These are phyloP conservation scores for Habrosyne pyritoides DNA, from an alignment of 2,888 invertebrate genomes.

Conservation along the genomic window DNA sequence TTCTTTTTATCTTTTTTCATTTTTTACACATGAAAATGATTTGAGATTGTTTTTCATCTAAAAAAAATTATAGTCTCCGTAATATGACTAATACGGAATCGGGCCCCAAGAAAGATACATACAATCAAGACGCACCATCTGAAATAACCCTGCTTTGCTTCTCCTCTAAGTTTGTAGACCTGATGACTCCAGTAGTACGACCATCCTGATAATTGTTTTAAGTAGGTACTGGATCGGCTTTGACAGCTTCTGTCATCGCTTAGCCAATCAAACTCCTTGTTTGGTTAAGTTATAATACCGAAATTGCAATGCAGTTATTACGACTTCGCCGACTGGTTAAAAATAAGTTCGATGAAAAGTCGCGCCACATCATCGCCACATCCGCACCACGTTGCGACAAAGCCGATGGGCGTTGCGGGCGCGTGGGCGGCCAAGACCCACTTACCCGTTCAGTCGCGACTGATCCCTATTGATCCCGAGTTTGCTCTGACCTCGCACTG, in stretches of 20 bases:
- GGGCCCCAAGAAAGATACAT: not conserved
- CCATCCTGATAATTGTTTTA: too few species aligned
- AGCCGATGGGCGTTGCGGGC: not conserved
- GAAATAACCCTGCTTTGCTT: too few species aligned
- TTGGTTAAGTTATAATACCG: too few species aligned
- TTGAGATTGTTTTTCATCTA: not conserved
- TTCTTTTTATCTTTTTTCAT: not conserved
- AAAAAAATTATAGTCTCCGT: not conserved
- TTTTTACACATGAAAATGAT: not conserved
- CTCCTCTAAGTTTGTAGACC: too few species aligned
- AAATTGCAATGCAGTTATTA: too few species aligned
- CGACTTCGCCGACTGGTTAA: too few species aligned
- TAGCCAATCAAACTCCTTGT: too few species aligned
- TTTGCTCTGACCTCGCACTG: slow-evolving; percentile 17
- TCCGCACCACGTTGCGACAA: not conserved
- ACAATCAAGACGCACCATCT: too few species aligned
- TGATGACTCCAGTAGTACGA: too few species aligned
- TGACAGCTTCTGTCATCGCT: too few species aligned
- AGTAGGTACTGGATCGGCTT: too few species aligned
- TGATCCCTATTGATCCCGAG: slow-evolving; percentile 32
- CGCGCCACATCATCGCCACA: not conserved
- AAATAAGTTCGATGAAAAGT: not conserved
- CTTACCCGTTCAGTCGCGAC: slow-evolving; percentile 7
- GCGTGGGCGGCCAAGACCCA: slow-evolving; percentile 7
- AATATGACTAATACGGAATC: too few species aligned